Evolutionary conservation across 2,113 vertebrate species (phyloP).

Genomic region (Globicephala melas): DNA sequence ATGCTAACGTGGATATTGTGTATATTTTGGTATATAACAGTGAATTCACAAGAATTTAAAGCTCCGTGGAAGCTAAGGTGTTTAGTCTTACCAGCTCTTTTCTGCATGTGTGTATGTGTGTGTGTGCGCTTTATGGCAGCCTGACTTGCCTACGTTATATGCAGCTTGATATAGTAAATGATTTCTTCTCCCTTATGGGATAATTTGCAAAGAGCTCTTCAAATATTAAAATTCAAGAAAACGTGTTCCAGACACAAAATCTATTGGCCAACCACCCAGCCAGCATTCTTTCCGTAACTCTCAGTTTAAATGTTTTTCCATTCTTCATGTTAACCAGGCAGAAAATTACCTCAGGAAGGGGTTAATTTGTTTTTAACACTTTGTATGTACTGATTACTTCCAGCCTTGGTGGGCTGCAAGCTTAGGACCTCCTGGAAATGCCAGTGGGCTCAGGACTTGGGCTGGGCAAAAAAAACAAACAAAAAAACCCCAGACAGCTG

Average conservation of each 20-base stretch:
- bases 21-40: not conserved
- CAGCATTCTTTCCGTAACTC: not conserved
- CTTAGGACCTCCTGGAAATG: not conserved
- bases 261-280: not conserved
- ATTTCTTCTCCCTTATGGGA: not conserved
- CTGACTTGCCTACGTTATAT: not conserved
- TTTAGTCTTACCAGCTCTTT: not conserved
- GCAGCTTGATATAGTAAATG: not conserved
- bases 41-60: not conserved
- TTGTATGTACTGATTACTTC: not conserved
- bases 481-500: not conserved
- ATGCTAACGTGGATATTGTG: not conserved
- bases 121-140: not conserved
- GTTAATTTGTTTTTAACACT: not conserved
- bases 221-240: constrained; percentile 52
- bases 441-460: not conserved
- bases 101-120: not conserved
- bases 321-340: not conserved
- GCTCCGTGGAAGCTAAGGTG: not conserved
- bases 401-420: not conserved
- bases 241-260: constrained; percentile 41
- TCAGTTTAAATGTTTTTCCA: not conserved
- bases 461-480: not conserved
- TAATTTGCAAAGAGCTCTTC: constrained; percentile 23
- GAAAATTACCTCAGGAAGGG: not conserved